Percentiles rank a stretch among this genome's conserved stretches.
phyloP scores from a whole-genome alignment of 2,113 vertebrate genomes.

The Seriola rivoliana region DNA sequence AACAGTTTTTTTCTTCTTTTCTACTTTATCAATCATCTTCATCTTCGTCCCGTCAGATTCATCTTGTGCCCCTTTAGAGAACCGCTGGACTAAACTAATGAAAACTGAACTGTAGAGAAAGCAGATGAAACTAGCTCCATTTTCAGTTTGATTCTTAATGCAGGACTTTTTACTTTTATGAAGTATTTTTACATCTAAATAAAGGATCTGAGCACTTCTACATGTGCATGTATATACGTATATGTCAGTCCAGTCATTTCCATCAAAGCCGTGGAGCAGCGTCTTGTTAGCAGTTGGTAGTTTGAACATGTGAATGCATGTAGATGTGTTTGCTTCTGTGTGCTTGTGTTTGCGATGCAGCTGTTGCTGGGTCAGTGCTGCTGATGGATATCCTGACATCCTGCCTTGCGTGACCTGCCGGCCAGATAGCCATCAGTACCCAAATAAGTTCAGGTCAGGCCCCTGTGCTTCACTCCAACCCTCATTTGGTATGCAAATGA shows the following conservation, averaged over 20 bases:
- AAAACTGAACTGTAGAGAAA: no score
- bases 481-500: conserved; percentile 88
- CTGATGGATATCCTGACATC: conserved; percentile 70
- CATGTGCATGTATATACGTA: no score
- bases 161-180: no score
- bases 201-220: no score
- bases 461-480: conserved; percentile 71
- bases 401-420: conserved; percentile 81
- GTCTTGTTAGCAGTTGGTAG: conserved; percentile 5
- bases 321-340: conserved; percentile 33
- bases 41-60: no score
- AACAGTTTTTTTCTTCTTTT: no score
- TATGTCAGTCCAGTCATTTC: neutral
- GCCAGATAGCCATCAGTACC: conserved; percentile 85
- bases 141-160: no score
- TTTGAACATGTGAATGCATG: conserved; percentile 7
- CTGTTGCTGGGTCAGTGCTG: conserved; percentile 37
- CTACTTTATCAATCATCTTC: no score
- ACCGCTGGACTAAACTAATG: neutral
- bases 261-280: neutral
- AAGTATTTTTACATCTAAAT: no score
- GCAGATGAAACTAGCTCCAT: no score
- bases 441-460: conserved; percentile 85
- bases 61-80: neutral
- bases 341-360: conserved; percentile 45